These are phyloP conservation scores for Coturnix japonica DNA, from an alignment of 2,113 vertebrate species.

Conservation along the genomic window DNA sequence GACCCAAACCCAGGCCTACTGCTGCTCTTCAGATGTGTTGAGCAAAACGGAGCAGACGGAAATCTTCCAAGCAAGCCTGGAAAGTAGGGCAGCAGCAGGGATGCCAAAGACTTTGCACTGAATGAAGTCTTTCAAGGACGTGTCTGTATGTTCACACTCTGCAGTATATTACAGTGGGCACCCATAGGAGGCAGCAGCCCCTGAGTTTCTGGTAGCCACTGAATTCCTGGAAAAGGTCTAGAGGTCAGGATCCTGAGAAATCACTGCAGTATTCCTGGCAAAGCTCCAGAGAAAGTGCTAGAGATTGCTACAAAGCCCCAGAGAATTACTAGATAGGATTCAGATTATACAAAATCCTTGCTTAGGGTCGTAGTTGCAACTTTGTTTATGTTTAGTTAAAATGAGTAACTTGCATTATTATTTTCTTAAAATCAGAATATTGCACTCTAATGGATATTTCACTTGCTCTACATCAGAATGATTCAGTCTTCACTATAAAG, in stretches of 20 bases:
- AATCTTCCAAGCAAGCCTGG: neutral
- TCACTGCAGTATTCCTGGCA: neutral
- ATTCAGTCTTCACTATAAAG: neutral
- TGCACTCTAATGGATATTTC: neutral
- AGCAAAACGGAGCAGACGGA: neutral
- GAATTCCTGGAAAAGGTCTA: neutral
- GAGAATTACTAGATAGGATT: neutral
- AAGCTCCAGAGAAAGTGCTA: neutral
- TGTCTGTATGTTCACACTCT: accelerated
- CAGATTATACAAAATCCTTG: neutral
- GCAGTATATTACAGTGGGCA: accelerated
- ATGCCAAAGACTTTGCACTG: neutral
- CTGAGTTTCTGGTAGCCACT: neutral
- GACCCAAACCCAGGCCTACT: neutral
- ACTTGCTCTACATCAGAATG: neutral
- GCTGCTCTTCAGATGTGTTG: neutral
- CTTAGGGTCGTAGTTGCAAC: neutral
- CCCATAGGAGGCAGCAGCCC: neutral
- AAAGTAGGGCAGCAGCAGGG: neutral
- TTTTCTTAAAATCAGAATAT: neutral
- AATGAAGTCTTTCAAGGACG: neutral
- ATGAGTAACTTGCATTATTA: neutral
- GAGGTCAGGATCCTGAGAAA: neutral
- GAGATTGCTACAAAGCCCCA: neutral
- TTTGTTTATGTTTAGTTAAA: neutral